Evolutionary conservation across 2,888 invertebrate genomes (phyloP).

Genomic region (Tridacna crocea): DNA sequence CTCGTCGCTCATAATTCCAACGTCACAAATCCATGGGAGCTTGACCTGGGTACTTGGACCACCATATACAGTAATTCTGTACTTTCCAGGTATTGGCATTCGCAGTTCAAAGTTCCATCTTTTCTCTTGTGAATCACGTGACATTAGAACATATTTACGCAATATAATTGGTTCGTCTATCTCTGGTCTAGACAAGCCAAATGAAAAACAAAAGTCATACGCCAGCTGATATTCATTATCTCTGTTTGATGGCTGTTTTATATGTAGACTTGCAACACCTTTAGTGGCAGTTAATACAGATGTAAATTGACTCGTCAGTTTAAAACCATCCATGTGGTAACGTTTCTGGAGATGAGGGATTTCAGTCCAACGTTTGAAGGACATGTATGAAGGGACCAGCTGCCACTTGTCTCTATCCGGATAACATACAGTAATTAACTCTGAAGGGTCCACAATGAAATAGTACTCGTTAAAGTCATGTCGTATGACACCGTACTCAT

Average conservation of each 20-base stretch:
- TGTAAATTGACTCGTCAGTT: conserved; percentile 46
- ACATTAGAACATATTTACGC: conserved; percentile 48
- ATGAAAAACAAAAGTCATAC: conserved; percentile 55
- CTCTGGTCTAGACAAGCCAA: conserved; percentile 24
- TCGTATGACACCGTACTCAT: conserved; percentile 16
- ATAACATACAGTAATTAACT: conserved; percentile 59
- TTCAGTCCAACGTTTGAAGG: conserved; percentile 51
- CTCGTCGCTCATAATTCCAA: conserved; percentile 12
- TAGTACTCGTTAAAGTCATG: conserved; percentile 66
- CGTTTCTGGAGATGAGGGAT: conserved; percentile 57
- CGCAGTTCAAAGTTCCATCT: conserved; percentile 57
- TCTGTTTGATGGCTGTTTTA: conserved; percentile 40
- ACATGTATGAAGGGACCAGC: conserved; percentile 39
- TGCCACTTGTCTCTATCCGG: conserved; percentile 65
- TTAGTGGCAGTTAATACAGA: conserved; percentile 53
- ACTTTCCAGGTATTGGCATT: conserved; percentile 60
- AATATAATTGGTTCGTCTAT: conserved; percentile 50
- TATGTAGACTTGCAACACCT: conserved; percentile 46
- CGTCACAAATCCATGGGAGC: conserved; percentile 59
- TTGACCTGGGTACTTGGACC: conserved; percentile 35
- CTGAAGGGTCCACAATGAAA: conserved; percentile 60
- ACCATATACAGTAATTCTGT: conserved; percentile 57
- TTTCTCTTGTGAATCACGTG: conserved; percentile 47
- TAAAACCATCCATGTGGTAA: conserved; percentile 59
- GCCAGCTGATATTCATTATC: conserved; percentile 49